Percentiles rank a stretch among this genome's conserved stretches.
These are phyloP conservation scores for Aulostomus chinensis DNA, from an alignment of 2,797 vertebrate species.

Conservation along the genomic window DNA sequence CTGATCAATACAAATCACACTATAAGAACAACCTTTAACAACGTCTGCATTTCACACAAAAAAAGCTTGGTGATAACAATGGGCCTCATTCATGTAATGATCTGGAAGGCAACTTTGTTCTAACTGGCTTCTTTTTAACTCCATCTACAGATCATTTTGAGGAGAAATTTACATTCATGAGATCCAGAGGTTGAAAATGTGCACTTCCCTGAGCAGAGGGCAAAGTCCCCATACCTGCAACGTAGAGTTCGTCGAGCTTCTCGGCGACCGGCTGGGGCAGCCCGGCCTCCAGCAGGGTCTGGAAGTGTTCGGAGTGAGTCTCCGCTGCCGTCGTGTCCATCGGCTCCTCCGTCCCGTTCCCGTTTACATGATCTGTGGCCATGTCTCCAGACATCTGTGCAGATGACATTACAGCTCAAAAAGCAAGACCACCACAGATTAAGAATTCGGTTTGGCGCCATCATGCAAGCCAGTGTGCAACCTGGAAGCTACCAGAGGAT, in stretches of 20 bases:
- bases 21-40: too few relatives aligned
- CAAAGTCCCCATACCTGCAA: slow-evolving; percentile 89
- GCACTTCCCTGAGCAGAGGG: not conserved
- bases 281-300: slow-evolving; percentile 93
- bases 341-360: slow-evolving; percentile 94
- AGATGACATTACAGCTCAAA: slow-evolving; percentile 66
- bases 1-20: too few relatives aligned
- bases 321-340: slow-evolving; percentile 91
- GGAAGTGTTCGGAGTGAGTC: slow-evolving; percentile 93
- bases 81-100: too few relatives aligned
- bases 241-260: slow-evolving; percentile 97
- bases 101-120: too few relatives aligned
- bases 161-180: not conserved
- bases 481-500: not conserved
- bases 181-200: not conserved
- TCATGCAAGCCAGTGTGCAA: not conserved
- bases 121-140: too few relatives aligned
- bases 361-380: slow-evolving; percentile 98
- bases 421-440: not conserved
- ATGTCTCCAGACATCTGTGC: slow-evolving; percentile 94
- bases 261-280: slow-evolving; percentile 96
- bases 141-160: too few relatives aligned
- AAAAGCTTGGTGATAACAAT: too few relatives aligned
- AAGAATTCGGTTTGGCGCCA: slow-evolving; percentile 18
- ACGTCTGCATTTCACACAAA: too few relatives aligned